phyloP scores from a whole-genome alignment of 2,113 vertebrate genomes.

The Limanda limanda region DNA sequence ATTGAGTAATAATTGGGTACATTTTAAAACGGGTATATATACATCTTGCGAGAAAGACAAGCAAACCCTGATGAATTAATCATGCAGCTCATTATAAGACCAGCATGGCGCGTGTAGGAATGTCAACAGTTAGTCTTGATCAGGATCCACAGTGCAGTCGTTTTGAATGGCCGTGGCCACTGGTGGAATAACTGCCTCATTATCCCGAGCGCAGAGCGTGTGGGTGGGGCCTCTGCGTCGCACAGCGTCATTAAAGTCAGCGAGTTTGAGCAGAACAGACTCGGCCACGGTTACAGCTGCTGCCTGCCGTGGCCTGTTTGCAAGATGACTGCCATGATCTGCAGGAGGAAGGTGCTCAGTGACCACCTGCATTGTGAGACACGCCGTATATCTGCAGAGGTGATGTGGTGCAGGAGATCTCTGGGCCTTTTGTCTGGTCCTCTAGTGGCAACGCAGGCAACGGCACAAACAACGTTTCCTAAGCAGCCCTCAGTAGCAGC shows the following conservation, averaged over 20 bases:
- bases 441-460: constrained; percentile 56
- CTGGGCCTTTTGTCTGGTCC: constrained; percentile 70
- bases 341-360: constrained; percentile 33
- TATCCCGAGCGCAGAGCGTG: constrained; percentile 67
- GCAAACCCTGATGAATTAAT: constrained; percentile 60
- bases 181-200: constrained; percentile 66
- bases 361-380: constrained; percentile 70
- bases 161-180: constrained; percentile 52
- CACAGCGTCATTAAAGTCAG: constrained; percentile 58
- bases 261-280: constrained; percentile 49
- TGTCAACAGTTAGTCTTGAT: constrained; percentile 69
- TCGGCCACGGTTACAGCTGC: constrained; percentile 16
- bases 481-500: constrained; percentile 64
- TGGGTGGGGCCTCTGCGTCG: constrained; percentile 46
- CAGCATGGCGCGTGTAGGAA: constrained; percentile 39
- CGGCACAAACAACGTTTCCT: constrained; percentile 62
- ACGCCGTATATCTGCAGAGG: constrained; percentile 57
- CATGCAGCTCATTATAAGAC: constrained; percentile 61
- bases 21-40: not conserved
- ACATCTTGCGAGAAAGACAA: constrained; percentile 28
- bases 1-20: not conserved
- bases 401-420: constrained; percentile 65
- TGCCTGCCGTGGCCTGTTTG: constrained; percentile 30
- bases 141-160: constrained; percentile 64
- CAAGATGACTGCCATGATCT: no score